Evolutionary conservation across 2,113 vertebrate species (phyloP).

Genomic region (Microcebus jonahi): DNA sequence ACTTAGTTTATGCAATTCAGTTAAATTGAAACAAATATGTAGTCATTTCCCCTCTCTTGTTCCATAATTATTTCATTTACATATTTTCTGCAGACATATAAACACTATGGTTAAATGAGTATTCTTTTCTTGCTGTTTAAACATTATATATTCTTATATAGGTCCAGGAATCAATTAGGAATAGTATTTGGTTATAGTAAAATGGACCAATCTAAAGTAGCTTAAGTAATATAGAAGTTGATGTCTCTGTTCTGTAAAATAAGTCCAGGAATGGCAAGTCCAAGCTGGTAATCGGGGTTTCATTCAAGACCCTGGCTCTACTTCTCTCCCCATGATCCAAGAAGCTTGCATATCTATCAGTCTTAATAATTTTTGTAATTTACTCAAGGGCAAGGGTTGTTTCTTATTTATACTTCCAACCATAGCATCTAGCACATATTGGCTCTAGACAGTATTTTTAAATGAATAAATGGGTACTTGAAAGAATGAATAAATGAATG

Average conservation of each 20-base stretch:
- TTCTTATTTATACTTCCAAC: background rate
- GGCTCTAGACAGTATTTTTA: background rate
- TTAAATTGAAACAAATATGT: background rate
- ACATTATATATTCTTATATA: background rate
- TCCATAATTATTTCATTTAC: slow-evolving; percentile 1
- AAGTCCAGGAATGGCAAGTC: background rate
- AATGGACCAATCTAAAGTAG: background rate
- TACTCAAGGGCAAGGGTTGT: background rate
- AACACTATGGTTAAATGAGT: background rate
- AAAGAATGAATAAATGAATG: background rate
- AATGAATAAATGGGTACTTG: background rate
- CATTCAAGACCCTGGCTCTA: background rate
- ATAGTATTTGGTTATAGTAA: slow-evolving; percentile 21
- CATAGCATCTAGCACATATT: background rate
- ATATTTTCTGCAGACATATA: background rate
- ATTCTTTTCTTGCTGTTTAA: background rate
- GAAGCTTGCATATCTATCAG: background rate
- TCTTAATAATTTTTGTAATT: background rate
- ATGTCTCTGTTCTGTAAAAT: background rate
- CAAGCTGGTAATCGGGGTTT: background rate
- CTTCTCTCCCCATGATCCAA: background rate
- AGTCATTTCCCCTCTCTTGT: background rate
- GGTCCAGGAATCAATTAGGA: background rate
- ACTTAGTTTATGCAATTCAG: background rate
- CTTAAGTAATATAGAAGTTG: background rate